Conservation (phyloP, 2,113 vertebrate genomes). For the Psettodes erumei region DNA sequence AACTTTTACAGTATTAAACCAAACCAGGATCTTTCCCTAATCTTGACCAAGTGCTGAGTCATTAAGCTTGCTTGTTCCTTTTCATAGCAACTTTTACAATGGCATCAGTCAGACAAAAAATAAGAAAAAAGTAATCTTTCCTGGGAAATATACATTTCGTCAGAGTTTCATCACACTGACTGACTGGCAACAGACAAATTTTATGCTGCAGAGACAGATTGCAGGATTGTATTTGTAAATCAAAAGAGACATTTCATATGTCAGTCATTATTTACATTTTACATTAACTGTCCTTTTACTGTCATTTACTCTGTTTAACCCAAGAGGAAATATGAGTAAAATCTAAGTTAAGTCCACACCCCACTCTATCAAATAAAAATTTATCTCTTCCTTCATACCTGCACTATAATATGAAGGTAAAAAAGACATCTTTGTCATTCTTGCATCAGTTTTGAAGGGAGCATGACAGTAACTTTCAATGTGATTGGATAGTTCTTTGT, state of each 20-base stretch:
- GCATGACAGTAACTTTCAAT: background rate
- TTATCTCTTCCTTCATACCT: slow-evolving; percentile 29
- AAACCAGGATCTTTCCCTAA: too few species aligned
- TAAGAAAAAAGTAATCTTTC: background rate
- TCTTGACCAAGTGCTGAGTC: background rate
- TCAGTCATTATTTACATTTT: slow-evolving; percentile 44
- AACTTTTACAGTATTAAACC: background rate
- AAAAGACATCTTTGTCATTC: slow-evolving; percentile 9
- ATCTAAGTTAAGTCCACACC: slow-evolving; percentile 32
- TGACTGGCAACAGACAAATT: slow-evolving; percentile 17
- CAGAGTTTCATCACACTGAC: slow-evolving; percentile 33
- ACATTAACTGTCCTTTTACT: slow-evolving; percentile 41
- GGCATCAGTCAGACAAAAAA: background rate
- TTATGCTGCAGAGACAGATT: slow-evolving; percentile 21
- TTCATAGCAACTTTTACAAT: background rate
- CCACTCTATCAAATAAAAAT: slow-evolving; percentile 29
- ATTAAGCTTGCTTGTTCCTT: background rate
- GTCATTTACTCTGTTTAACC: too few species aligned
- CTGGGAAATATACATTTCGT: slow-evolving; percentile 29
- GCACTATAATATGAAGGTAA: slow-evolving; percentile 3
- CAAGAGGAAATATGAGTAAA: slow-evolving; percentile 22
- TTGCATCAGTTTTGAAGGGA: slow-evolving; percentile 7
- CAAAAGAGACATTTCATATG: slow-evolving; percentile 28
- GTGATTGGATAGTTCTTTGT: slow-evolving; percentile 7
- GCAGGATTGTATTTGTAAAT: slow-evolving; percentile 31